phyloP scores from a whole-genome alignment of 2,113 vertebrate species.

The Sphyrna mokarran region DNA sequence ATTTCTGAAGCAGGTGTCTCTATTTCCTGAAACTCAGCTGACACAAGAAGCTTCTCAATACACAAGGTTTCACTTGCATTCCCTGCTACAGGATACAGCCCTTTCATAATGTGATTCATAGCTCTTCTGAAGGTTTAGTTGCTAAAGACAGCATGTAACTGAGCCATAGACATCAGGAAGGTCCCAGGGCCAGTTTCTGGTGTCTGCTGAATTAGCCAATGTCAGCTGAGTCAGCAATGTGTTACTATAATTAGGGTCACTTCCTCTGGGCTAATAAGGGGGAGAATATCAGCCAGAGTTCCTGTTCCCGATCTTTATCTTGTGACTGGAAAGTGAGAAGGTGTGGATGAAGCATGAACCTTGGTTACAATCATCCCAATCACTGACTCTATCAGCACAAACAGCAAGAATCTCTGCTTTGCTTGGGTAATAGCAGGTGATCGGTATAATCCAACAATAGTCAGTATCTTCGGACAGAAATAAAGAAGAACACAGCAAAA shows the following conservation, averaged over 20 bases:
- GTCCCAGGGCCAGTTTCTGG: background rate
- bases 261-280: background rate
- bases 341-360: background rate
- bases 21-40: background rate
- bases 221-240: no score
- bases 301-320: background rate
- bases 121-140: background rate
- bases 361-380: background rate
- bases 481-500: background rate
- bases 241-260: background rate
- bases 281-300: background rate
- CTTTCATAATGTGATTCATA: background rate
- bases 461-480: background rate
- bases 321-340: conserved; percentile 5
- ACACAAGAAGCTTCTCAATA: background rate
- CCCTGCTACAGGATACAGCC: background rate
- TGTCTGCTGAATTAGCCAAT: background rate
- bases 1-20: no score
- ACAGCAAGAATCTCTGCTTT: background rate
- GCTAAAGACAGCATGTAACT: background rate
- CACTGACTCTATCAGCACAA: background rate
- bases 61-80: background rate
- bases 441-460: background rate
- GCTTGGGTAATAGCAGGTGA: background rate
- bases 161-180: background rate